A percentile compares a stretch with the other conserved stretches of the same genome.
Evolutionary conservation across 2,888 invertebrate genomes (phyloP).

Genomic region (Diaphora mendica): DNA sequence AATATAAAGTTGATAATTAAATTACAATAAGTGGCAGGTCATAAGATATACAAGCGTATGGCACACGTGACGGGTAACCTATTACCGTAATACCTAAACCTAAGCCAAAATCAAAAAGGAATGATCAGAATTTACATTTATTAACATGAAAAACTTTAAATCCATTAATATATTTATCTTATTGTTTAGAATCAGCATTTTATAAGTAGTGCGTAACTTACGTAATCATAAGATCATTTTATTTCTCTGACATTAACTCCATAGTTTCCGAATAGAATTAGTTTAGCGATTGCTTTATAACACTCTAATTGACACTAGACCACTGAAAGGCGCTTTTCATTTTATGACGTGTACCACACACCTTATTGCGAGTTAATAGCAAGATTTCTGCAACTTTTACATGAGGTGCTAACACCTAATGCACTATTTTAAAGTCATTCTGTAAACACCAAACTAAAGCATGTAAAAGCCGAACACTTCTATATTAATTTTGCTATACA

Average conservation of each 20-base stretch:
- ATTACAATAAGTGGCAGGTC: neutral
- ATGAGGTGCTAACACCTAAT: neutral
- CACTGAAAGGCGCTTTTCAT: neutral
- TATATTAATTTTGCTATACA: neutral
- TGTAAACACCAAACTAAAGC: neutral
- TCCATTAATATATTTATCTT: neutral
- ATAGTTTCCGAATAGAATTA: neutral
- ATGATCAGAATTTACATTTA: constrained; percentile 1
- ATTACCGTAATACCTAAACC: constrained; percentile 1
- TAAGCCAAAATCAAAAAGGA: constrained; percentile 5
- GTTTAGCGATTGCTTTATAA: neutral
- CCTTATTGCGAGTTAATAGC: neutral
- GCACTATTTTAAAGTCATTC: neutral
- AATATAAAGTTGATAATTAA: neutral
- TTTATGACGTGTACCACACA: neutral
- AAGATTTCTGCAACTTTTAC: neutral
- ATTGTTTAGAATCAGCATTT: neutral
- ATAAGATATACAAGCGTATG: neutral
- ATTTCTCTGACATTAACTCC: neutral
- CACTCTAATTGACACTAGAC: constrained; percentile 1
- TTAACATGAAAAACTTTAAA: neutral
- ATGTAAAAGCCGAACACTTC: neutral
- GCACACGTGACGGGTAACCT: neutral
- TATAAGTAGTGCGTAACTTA: neutral
- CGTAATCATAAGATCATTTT: neutral